Evolutionary conservation across 2,113 vertebrate species (phyloP).

Genomic region (Pampusana beccarii): DNA sequence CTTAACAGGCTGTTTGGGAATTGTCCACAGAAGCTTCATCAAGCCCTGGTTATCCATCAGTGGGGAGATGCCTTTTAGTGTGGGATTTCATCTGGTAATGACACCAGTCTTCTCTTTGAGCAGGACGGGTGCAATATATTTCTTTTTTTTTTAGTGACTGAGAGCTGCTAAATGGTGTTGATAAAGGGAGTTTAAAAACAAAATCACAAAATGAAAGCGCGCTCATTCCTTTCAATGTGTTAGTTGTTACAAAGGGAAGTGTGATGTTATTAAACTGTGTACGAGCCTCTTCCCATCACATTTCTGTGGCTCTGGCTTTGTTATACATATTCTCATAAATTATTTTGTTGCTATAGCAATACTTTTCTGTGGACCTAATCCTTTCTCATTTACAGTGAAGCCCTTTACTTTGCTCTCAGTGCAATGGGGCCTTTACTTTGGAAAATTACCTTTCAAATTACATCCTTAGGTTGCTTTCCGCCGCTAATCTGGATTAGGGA

Average conservation of each 20-base stretch:
- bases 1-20: not conserved
- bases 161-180: not conserved
- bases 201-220: not conserved
- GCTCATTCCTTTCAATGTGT: rapidly evolving
- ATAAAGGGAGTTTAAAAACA: not conserved
- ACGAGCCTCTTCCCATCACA: not conserved
- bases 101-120: not conserved
- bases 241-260: not conserved
- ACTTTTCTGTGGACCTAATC: constrained; percentile 51
- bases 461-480: not conserved
- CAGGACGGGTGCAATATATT: not conserved
- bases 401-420: not conserved
- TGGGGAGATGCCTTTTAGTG: not conserved
- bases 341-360: constrained; percentile 68
- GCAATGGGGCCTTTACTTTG: not conserved
- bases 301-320: constrained; percentile 39
- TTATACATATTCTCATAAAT: constrained; percentile 34
- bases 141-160: not conserved
- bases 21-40: not conserved
- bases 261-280: not conserved
- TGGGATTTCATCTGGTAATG: not conserved
- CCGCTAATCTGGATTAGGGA: not conserved
- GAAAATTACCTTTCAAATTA: not conserved
- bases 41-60: not conserved
- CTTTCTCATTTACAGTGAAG: not conserved